These are phyloP conservation scores for Bucorvus abyssinicus DNA, from an alignment of 2,797 vertebrate genomes.

Conservation along the genomic window DNA sequence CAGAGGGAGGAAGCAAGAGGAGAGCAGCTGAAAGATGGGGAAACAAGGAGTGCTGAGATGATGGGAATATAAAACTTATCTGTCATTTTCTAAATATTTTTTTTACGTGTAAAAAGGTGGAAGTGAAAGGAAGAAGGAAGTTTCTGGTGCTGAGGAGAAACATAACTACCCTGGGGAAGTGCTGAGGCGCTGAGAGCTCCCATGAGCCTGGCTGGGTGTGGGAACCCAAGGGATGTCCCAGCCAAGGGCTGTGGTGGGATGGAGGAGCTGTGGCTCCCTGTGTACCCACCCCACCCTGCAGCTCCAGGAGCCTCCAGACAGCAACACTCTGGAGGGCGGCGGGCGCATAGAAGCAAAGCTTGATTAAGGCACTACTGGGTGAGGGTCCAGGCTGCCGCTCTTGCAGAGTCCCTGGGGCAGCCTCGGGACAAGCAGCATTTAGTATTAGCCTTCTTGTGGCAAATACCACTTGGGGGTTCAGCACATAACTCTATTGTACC, in stretches of 20 bases:
- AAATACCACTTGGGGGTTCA: neutral
- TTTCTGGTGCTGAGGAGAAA: neutral
- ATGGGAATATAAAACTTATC: neutral
- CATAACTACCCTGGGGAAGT: slow-evolving; percentile 16
- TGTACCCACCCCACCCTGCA: neutral
- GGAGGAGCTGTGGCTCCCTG: neutral
- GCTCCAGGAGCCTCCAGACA: neutral
- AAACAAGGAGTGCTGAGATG: slow-evolving; percentile 44
- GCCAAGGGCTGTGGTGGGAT: neutral
- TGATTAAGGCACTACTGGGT: neutral
- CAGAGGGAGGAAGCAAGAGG: neutral
- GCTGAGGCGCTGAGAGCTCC: neutral
- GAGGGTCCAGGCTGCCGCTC: neutral
- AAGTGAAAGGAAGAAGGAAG: slow-evolving; percentile 60
- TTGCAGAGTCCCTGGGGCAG: neutral
- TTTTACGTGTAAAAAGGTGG: slow-evolving; percentile 1
- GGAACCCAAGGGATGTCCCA: neutral
- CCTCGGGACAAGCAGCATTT: neutral
- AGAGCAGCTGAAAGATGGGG: slow-evolving; percentile 20
- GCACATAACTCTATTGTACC: rapidly evolving
- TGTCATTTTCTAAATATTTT: neutral
- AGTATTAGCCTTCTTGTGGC: neutral
- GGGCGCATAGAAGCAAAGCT: neutral
- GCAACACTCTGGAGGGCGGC: rapidly evolving
- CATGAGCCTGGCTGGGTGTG: neutral